Base-by-base conservation (phyloP, 2,797 vertebrate species). In the Natrix natrix region DNA sequence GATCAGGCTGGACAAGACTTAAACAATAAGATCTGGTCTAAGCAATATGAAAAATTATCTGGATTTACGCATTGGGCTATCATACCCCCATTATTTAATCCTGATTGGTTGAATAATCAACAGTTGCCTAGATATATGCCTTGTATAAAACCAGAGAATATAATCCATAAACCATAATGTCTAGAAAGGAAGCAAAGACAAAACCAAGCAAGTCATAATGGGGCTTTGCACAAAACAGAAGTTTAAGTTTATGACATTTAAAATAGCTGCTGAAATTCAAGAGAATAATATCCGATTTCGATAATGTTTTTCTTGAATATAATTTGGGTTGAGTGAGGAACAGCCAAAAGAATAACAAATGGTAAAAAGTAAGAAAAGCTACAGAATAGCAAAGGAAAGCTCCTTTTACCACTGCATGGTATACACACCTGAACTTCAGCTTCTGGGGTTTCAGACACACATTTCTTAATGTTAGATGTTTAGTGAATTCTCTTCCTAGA, bases 381-480 rank as follows among this genome's bases (percentile, higher is more conserved):
- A 22, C 4, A 43, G 48, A 11, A 22, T 12, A 54, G 37, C 28
- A 83, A 56, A 37, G 28, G 22, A 52, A 11, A 83, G 22, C 8
- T 37, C 22, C 63, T 88, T 11, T 59, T 89, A n/a, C 12, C n/a
- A 54, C 20, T 17, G 14, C 86, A 91, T 86, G 0, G 4, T 54
- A 26, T 86, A 92, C 91, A 63, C 91, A 99, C 99, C 98, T 99
- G 96, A 98, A 97, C n/a, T 94, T 97, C 37, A 99, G 96, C 96
- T 98, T 99, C 96, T 98, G 98, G 48, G 97, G 97, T 96, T 98
- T 98, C 94, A 96, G 91, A 74, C 98, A 95, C 5, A 98, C 93
- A 60, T 98, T 99, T 97, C 98, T 99, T 92, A 99, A 95, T 54
- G 96, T 94, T 89, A 99, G 93, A 43, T 94, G 97, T 96, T 98